Evolutionary conservation across 2,888 invertebrate genomes (phyloP), one percentile per base, ranked within the genome.

Genomic region (Dermolepida albohirtum): DNA sequence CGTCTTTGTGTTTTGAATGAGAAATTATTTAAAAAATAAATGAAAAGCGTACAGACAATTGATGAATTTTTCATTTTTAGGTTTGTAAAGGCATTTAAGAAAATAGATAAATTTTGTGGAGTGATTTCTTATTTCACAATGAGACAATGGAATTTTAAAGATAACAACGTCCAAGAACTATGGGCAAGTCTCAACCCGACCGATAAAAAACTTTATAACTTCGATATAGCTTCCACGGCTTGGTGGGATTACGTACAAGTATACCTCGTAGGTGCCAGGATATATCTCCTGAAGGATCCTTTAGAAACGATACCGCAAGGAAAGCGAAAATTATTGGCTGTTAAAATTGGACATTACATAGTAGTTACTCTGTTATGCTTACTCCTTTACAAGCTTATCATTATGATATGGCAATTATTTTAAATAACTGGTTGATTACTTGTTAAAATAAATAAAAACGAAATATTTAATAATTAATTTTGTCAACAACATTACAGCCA

Each of bases 271-370:
- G 96, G 96, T 1, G 87, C 92, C 51, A 86, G 95, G 72, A 86
- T 90, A 0, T 95, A 92, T 79, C 82, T 96, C 8, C 82, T 95
- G 41, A 94, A 95, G 76, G 95, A 96, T 78, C 91, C 93, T 16
- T 79, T 92, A 1, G 89, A 90, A 0, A 92, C 92, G 0, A 81
- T 94, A 64, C 90, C 91, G 0, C 87, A 89, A 75, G 93, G 90
- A 72, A 87, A 85, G 71, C 89, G 88, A 80, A 89, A 85, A 77
- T 80, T 77, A 44, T 6, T 8, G 39, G 80, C 79, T 40, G 68
- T 84, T n/a, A 72, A 71, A 47, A 43, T 76, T 1, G 74, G 73
- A 14, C 84, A 84, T 72, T 80, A 82, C 29, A 59, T 55, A 2
- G 16, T 74, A 5, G 47, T 63, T 11, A 49, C 55, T 7, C n/a